Base-by-base conservation (phyloP, 2,113 vertebrate genomes). In the Megalops atlanticus region DNA sequence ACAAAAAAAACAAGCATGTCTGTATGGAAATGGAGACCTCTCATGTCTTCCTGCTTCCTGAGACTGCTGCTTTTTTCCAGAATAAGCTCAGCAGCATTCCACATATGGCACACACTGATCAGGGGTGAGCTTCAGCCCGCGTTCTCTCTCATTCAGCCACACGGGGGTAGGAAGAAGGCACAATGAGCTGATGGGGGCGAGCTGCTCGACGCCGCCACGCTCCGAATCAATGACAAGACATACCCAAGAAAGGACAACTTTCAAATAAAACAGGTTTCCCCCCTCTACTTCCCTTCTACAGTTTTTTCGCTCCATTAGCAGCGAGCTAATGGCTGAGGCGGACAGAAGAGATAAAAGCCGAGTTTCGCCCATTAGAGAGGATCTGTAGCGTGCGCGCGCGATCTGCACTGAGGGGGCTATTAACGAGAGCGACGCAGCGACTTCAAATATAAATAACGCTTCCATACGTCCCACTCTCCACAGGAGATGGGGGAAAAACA, bases 391-490 rank as follows among this genome's bases (percentile, higher is more conserved):
- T 11, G 33, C 45, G 8, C 33, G 11, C 35, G 35, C 69, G 45
- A 36, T 8, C 21, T 4, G 27, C 45, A 16, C 35, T 27, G 27
- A 52, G 41, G 27, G 41, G 16, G 41, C 43, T 45, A 76, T 64
- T 64, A 64, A n/a, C 58, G 8, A n/a, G 5, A 24, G 58, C 58
- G 58, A 7, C 4, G 72, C 72, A 5, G 21, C 77, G 36, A 45
- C 86, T 86, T 87, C 83, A 83, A 87, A 90, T 81, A 84, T 77
- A 39, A 58, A 68, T 58, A 68, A 74, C 64, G n/a, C 35, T 27
- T 43, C 76, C n/a, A n/a, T 21, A 54, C 87, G 86, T 87, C 87
- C 87, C 85, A 81, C 80, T 72, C 87, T 68, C 73, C 3, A 49
- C 45, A 36, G 52, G 39, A 27, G n/a, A 54, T 14, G 35, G 40